These are phyloP conservation scores for Athene noctua DNA, from an alignment of 2,113 vertebrate species.

Conservation along the genomic window DNA sequence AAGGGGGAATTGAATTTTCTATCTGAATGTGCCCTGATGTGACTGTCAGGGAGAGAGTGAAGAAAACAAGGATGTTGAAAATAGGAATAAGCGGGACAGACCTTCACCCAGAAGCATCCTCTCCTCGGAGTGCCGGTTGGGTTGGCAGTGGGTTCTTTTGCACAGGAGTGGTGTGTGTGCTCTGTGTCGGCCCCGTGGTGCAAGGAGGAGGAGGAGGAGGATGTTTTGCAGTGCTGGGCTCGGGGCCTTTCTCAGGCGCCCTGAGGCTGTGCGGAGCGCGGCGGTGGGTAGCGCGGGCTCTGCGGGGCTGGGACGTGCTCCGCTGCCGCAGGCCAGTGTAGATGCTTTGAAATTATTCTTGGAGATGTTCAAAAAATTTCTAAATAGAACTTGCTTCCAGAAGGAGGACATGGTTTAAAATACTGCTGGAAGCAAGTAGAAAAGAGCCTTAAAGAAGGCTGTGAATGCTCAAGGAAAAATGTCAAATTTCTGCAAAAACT, in stretches of 20 bases:
- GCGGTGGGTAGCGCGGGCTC: background rate
- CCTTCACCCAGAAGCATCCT: background rate
- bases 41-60: background rate
- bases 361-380: no score
- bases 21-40: no score
- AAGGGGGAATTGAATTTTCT: background rate
- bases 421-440: background rate
- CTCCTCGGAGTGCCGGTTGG: fast-evolving
- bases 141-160: fast-evolving
- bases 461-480: background rate
- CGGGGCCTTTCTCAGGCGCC: no score
- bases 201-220: no score
- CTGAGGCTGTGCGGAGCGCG: fast-evolving
- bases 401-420: background rate
- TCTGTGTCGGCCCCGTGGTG: background rate
- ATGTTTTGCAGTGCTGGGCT: no score
- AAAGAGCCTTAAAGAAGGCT: background rate
- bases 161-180: background rate
- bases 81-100: background rate
- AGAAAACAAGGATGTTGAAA: background rate
- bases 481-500: fast-evolving
- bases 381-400: background rate
- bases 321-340: background rate
- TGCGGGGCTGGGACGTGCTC: background rate
- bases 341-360: background rate